phyloP scores from a whole-genome alignment of 2,888 invertebrate genomes.

The Horisme vitalbata region DNA sequence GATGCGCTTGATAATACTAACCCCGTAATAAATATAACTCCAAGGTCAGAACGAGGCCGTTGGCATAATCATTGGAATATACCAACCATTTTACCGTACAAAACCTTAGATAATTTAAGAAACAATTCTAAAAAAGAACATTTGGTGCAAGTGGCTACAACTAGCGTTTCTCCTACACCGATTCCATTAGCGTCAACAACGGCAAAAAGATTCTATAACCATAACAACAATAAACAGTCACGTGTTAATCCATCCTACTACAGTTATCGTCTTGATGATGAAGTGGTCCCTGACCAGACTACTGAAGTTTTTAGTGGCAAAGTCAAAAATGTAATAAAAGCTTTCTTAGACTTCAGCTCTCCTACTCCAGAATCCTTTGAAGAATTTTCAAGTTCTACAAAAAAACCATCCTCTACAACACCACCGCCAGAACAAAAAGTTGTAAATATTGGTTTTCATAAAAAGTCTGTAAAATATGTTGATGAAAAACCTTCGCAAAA shows the following conservation, averaged over 20 bases:
- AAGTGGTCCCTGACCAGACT: slow-evolving; percentile 62
- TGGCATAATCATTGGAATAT: slow-evolving; percentile 53
- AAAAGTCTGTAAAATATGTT: slow-evolving; percentile 54
- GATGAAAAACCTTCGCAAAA: slow-evolving; percentile 57
- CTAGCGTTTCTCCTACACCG: slow-evolving; percentile 41
- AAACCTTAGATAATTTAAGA: slow-evolving; percentile 74
- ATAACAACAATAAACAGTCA: slow-evolving; percentile 42
- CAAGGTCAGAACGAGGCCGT: slow-evolving; percentile 35
- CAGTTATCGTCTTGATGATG: slow-evolving; percentile 66
- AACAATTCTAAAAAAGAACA: slow-evolving; percentile 44
- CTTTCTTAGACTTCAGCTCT: slow-evolving; percentile 61
- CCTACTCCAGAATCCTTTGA: slow-evolving; percentile 38
- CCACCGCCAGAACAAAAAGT: slow-evolving; percentile 47
- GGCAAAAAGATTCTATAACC: slow-evolving; percentile 37
- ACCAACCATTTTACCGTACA: slow-evolving; percentile 78
- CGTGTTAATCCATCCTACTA: slow-evolving; percentile 64
- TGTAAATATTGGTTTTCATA: slow-evolving; percentile 68
- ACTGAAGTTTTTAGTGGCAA: slow-evolving; percentile 69
- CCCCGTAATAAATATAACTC: slow-evolving; percentile 33
- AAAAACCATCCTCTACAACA: slow-evolving; percentile 37
- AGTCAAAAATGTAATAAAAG: slow-evolving; percentile 67
- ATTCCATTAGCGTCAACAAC: slow-evolving; percentile 40
- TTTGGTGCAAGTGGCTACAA: slow-evolving; percentile 41
- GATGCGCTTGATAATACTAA: slow-evolving; percentile 30
- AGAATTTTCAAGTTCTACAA: slow-evolving; percentile 40